These are phyloP conservation scores for Catalaphyllia jardinei DNA, from an alignment of 64 coral and sea anemone species.

Conservation along the genomic window DNA sequence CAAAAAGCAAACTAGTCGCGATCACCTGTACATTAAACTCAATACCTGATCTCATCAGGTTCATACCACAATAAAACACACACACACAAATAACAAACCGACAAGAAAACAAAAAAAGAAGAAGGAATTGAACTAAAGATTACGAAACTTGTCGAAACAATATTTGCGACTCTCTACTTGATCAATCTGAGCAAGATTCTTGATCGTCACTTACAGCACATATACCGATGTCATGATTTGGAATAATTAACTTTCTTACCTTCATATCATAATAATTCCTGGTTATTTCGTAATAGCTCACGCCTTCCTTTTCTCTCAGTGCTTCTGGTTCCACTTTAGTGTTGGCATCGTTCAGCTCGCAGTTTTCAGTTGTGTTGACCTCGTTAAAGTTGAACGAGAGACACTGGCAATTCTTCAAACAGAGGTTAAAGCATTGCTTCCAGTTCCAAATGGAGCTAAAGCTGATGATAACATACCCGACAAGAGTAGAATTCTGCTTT, in stretches of 20 bases:
- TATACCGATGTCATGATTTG: too few species aligned
- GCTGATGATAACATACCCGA: neutral
- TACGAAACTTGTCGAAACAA: too few species aligned
- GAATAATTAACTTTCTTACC: neutral
- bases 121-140: too few species aligned
- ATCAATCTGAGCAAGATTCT: too few species aligned
- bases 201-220: too few species aligned
- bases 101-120: too few species aligned
- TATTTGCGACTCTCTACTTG: too few species aligned
- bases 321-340: neutral
- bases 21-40: too few species aligned
- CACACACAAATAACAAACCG: too few species aligned
- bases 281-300: neutral
- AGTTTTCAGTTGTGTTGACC: neutral
- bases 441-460: neutral
- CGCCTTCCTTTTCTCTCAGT: neutral
- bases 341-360: constrained; percentile 7
- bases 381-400: constrained; percentile 16
- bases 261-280: neutral
- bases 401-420: neutral
- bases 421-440: neutral
- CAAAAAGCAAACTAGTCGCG: neutral
- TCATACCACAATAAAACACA: too few species aligned
- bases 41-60: too few species aligned
- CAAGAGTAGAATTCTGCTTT: neutral